Evolutionary conservation across 2,888 invertebrate species (phyloP).

Genomic region (Raillietiella orientalis): DNA sequence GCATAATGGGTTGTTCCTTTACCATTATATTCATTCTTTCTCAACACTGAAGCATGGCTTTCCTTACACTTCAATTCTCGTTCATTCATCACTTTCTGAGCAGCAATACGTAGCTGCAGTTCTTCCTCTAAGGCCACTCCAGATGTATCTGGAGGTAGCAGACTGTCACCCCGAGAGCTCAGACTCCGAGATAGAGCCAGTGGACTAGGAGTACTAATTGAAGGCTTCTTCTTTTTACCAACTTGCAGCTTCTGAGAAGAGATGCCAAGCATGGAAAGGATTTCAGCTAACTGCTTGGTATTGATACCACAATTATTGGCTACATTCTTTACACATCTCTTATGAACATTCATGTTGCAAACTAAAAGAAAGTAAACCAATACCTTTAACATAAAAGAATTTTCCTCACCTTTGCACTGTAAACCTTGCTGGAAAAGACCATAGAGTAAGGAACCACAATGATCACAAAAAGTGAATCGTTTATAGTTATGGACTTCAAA

Average conservation of each 20-base stretch:
- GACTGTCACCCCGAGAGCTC: not conserved
- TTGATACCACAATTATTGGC: slow-evolving; percentile 98
- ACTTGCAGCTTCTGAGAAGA: slow-evolving; percentile 50
- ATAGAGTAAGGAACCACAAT: slow-evolving; percentile 89
- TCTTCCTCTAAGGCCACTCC: slow-evolving; percentile 11
- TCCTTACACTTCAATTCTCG: slow-evolving; percentile 9
- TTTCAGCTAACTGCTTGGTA: slow-evolving; percentile 79
- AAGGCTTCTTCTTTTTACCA: not conserved
- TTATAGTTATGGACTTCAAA: slow-evolving; percentile 78
- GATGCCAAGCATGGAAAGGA: slow-evolving; percentile 66
- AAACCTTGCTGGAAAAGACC: slow-evolving; percentile 84
- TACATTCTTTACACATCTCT: slow-evolving; percentile 93
- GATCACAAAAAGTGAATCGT: slow-evolving; percentile 96
- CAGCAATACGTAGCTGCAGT: slow-evolving; percentile 10
- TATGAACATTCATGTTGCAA: slow-evolving; percentile 92
- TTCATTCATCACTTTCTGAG: slow-evolving; percentile 15
- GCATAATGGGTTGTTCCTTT: not conserved
- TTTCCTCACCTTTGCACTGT: slow-evolving; percentile 47
- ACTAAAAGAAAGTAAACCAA: slow-evolving; percentile 17
- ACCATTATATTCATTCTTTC: too few species aligned
- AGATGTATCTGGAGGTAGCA: slow-evolving; percentile 1
- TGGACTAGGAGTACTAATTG: not conserved
- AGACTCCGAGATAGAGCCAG: not conserved
- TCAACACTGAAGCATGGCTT: too few species aligned
- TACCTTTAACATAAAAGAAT: not conserved